Conservation (phyloP, 2,797 vertebrate genomes). For the Ciconia nigra region DNA sequence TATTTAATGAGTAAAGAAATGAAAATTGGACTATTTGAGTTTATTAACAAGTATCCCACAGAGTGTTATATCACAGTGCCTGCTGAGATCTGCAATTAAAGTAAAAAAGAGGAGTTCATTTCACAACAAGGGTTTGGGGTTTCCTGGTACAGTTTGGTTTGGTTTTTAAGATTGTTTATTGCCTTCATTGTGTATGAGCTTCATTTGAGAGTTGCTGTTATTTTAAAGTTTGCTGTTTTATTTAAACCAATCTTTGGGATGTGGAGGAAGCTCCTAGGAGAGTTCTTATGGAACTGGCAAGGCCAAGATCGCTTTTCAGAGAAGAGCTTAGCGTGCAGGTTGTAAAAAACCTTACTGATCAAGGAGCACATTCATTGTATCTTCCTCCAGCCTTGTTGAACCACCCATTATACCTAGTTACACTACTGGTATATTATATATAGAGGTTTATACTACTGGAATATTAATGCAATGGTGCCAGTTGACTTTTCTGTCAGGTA, state of each 20-base stretch:
- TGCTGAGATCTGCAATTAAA: slow-evolving; percentile 42
- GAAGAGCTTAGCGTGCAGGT: background rate
- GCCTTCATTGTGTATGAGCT: background rate
- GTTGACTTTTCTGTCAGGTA: background rate
- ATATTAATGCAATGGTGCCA: background rate
- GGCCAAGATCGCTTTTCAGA: background rate
- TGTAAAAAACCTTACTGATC: background rate
- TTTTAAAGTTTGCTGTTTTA: background rate
- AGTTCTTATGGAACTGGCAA: background rate
- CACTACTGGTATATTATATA: background rate
- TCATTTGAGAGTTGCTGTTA: background rate
- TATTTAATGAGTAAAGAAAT: slow-evolving; percentile 48
- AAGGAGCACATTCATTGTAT: background rate
- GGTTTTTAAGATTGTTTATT: slow-evolving; percentile 36
- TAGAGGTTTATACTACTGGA: background rate
- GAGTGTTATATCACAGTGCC: background rate
- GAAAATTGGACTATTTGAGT: background rate
- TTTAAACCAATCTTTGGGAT: background rate
- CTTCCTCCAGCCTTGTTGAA: background rate
- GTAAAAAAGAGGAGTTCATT: slow-evolving; percentile 1
- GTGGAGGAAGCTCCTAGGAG: background rate
- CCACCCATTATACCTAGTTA: background rate
- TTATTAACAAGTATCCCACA: slow-evolving; percentile 53
- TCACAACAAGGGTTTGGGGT: background rate
- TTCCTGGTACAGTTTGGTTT: background rate